Evolutionary conservation across 2,113 vertebrate species (phyloP), one percentile per base, ranked within the genome.

Genomic region (Ibidorhyncha struthersii): DNA sequence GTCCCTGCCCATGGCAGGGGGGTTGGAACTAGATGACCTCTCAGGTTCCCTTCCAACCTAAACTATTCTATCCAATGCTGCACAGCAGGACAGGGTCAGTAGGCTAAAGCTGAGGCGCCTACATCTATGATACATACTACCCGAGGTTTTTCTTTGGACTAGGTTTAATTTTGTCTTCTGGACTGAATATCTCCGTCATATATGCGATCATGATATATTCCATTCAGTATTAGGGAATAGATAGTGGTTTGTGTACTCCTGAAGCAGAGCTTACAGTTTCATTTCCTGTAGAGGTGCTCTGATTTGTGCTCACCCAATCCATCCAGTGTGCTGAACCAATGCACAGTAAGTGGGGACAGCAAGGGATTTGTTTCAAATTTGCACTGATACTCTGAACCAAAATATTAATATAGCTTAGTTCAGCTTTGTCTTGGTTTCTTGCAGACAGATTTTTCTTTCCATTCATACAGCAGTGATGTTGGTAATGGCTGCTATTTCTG

Each of bases 91-190:
- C 3, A 32, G 23, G 17, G 36, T 79, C 16, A 13, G 36, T 10
- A 55, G 41, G 14, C 14, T 45, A 38, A 63, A 78, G 6, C 34
- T 49, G 34, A 85, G 10, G 52, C 14, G 12, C 45, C 14, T 53
- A 9, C 3, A 2, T n/a, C 29, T 67, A 1, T 36, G 22, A 5
- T 32, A 29, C 50, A 22, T 2, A 1, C 13, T 27, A 20, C 14
- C 86, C 13, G 20, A 13, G 19, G 4, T 23, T 93, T 84, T 82
- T 55, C 12, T 87, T 55, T 82, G 29, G 47, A 41, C 27, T 73
- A 43, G 4, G 12, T 49, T 65, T 81, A 70, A 30, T 56, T 32
- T 80, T 4, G 1, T 69, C 29, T 53, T 62, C 65, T 72, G 50
- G 32, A n/a, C 13, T 63, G 56, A 79, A 69, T 71, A 38, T n/a